Base-by-base conservation (phyloP, 2,113 vertebrate genomes). In the Triplophysa siluroides region DNA sequence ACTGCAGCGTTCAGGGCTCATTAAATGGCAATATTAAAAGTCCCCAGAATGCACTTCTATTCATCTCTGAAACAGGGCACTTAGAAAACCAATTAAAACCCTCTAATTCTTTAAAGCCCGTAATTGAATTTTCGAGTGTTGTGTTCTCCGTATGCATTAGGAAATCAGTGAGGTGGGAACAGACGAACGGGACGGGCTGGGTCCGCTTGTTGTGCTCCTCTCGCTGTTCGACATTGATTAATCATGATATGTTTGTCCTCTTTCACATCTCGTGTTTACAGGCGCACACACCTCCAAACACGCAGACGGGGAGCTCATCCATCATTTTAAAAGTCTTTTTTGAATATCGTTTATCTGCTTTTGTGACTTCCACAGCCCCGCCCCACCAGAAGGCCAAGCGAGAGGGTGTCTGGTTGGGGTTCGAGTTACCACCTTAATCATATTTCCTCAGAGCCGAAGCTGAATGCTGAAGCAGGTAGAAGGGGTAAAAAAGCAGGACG, bases 71-170 rank as follows among this genome's bases (percentile, higher is more conserved):
- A 92, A 90, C 81, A 70, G 85, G 84, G 89, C 90, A 92, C 90
- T 92, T 91, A 90, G 89, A 92, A 92, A 92, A 91, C 87, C 90
- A 92, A 92, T 93, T 92, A 91, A 92, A 90, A 78, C 85, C 75
- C 88, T 90, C 86, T 87, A 87, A 90, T 91, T 91, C 89, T 87
- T 92, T 90, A 90, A 88, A 91, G 87, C 85, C 83, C 69, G 41
- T 92, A 91, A 92, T 91, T 91, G 86, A 92, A 91, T 92, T 91
- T 91, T 87, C 86, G 81, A 88, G 83, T 66, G 29, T 66, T 80
- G 81, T 81, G 77, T 77, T 79, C 58, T 81, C 72, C 81, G 78
- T 85, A 84, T 83, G 70, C 64, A 50, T 87, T 87, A 82, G 79
- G 81, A 69, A 73, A 83, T 67, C 80, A 54, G 76, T 85, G 16